Conservation (phyloP, 2,113 vertebrate species). For the Megaceryle torquata region DNA sequence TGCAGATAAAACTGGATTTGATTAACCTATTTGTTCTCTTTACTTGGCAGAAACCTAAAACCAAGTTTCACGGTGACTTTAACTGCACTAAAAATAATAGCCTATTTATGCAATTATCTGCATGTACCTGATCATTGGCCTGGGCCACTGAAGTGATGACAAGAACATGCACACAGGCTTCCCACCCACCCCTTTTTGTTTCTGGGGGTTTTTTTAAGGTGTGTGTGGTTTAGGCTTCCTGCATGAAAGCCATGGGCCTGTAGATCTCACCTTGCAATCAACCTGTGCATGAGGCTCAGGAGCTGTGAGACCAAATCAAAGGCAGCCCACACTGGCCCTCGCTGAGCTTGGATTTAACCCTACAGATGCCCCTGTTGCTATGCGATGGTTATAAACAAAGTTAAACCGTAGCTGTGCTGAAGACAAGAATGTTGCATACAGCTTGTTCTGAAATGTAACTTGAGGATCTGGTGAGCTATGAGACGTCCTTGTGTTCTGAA, state of each 20-base stretch:
- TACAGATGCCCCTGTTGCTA: neutral
- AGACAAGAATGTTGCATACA: fast-evolving
- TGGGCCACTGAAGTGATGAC: neutral
- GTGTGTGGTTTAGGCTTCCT: neutral
- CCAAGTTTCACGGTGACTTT: slow-evolving; percentile 11
- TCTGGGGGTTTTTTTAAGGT: neutral
- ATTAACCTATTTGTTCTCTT: slow-evolving; percentile 39
- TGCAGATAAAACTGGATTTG: slow-evolving; percentile 26
- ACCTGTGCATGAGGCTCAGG: neutral
- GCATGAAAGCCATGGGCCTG: neutral
- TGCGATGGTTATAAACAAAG: neutral
- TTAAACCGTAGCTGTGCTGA: neutral
- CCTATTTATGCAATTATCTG: slow-evolving; percentile 20
- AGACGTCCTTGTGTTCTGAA: neutral
- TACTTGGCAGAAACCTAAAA: slow-evolving; percentile 28
- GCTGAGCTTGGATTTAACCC: neutral
- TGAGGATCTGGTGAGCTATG: fast-evolving
- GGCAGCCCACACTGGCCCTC: neutral
- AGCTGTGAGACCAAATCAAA: neutral
- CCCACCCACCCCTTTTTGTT: no score
- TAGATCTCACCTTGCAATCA: neutral
- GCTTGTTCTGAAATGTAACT: neutral
- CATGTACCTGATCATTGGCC: neutral
- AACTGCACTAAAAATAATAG: slow-evolving; percentile 30
- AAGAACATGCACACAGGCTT: neutral